These are phyloP conservation scores for Cryptoprocta ferox DNA, from an alignment of 2,797 vertebrate species.

Conservation along the genomic window DNA sequence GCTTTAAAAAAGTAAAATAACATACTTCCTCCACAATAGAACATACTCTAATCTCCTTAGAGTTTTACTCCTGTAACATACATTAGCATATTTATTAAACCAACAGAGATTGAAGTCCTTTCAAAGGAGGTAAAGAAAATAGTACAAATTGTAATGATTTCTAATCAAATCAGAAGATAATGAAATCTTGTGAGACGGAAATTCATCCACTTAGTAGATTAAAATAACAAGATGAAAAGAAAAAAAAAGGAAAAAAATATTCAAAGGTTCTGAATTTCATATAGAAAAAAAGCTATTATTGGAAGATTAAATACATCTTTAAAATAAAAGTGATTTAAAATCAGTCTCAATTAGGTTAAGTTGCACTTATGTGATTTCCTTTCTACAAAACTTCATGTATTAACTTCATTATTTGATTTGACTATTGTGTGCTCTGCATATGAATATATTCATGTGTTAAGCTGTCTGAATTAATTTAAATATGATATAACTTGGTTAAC, in stretches of 20 bases:
- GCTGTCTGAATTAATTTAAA: constrained; percentile 81
- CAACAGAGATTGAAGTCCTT: background rate
- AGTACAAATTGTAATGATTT: background rate
- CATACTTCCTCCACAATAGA: background rate
- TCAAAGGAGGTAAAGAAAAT: background rate
- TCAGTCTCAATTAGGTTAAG: constrained; percentile 71
- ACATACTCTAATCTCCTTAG: background rate
- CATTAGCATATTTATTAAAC: background rate
- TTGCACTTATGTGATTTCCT: constrained; percentile 67
- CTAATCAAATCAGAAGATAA: constrained; percentile 46
- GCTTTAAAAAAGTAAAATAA: background rate
- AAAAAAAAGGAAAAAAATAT: background rate
- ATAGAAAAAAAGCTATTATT: background rate
- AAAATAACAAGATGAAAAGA: constrained; percentile 42
- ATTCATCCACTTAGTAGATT: background rate
- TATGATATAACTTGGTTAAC: constrained; percentile 73
- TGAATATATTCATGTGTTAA: constrained; percentile 73
- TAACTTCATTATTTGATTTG: constrained; percentile 72
- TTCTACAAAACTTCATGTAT: constrained; percentile 63
- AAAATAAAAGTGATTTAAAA: constrained; percentile 74
- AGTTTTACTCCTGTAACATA: background rate
- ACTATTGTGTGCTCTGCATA: constrained; percentile 75
- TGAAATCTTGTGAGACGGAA: background rate
- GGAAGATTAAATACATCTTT: constrained; percentile 23
- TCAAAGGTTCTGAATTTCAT: background rate